Evolutionary conservation across 2,888 invertebrate species (phyloP).

Genomic region (Adelognathus sp.): DNA sequence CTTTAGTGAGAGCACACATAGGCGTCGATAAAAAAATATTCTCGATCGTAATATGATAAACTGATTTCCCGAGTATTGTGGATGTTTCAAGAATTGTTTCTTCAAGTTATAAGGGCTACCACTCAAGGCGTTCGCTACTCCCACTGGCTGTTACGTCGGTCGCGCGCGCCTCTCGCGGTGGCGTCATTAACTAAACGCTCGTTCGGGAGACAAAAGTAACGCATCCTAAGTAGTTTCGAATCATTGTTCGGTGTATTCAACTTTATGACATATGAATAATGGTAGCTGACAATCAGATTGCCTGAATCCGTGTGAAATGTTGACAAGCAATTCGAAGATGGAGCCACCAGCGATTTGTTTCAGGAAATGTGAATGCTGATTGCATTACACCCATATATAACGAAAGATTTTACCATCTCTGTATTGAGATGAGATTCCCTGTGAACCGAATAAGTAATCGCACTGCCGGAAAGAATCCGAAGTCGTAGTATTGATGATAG

Average conservation of each 20-base stretch:
- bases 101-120: neutral
- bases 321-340: neutral
- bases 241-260: too few relatives aligned
- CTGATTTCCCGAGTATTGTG: too few relatives aligned
- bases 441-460: neutral
- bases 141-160: neutral
- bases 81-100: too few relatives aligned
- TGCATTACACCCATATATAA: neutral
- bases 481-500: neutral
- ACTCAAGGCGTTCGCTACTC: neutral
- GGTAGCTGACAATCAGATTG: too few relatives aligned
- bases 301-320: too few relatives aligned
- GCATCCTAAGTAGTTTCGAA: too few relatives aligned
- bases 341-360: neutral
- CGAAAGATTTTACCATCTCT: neutral
- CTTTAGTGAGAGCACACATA: too few relatives aligned
- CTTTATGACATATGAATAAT: neutral
- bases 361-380: neutral
- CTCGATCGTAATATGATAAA: too few relatives aligned
- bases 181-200: neutral
- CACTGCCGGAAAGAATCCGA: neutral
- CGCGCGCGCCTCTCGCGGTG: neutral
- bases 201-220: neutral
- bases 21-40: too few relatives aligned
- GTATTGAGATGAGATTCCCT: neutral